Evolutionary conservation across 2,888 invertebrate species (phyloP).

Genomic region (Timema cristinae): DNA sequence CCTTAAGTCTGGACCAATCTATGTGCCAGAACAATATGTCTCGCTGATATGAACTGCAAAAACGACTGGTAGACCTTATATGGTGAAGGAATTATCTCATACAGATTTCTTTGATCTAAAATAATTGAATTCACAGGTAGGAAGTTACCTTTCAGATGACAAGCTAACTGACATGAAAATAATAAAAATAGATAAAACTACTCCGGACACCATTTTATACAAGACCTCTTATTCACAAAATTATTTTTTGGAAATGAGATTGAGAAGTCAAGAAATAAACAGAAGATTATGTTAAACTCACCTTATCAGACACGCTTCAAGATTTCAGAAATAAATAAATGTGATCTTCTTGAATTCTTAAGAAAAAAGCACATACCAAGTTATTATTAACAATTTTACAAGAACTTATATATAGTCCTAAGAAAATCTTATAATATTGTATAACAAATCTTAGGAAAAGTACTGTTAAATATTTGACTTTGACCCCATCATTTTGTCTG

Average conservation of each 20-base stretch:
- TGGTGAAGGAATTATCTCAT: background rate
- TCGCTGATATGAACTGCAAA: conserved; percentile 13
- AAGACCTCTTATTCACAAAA: conserved; percentile 5
- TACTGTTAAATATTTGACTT: too few relatives aligned
- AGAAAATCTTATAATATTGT: too few relatives aligned
- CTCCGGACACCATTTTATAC: background rate
- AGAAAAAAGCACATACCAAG: background rate
- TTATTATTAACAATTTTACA: background rate
- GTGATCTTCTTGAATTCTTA: background rate
- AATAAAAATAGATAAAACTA: background rate
- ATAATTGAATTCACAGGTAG: background rate
- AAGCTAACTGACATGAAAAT: conserved; percentile 1
- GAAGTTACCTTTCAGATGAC: background rate
- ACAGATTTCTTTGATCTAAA: conserved; percentile 13
- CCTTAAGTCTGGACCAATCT: conserved; percentile 22
- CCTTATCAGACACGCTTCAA: background rate
- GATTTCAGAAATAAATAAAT: background rate
- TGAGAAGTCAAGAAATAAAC: background rate
- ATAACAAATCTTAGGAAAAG: too few relatives aligned
- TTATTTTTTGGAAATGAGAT: background rate
- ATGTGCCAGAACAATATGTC: conserved; percentile 24
- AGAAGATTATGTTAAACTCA: background rate
- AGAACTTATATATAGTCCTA: background rate
- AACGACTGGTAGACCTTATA: background rate
- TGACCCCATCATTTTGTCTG: too few relatives aligned